Base-by-base conservation (phyloP, 2,113 vertebrate species). In the Okapia johnstoni region DNA sequence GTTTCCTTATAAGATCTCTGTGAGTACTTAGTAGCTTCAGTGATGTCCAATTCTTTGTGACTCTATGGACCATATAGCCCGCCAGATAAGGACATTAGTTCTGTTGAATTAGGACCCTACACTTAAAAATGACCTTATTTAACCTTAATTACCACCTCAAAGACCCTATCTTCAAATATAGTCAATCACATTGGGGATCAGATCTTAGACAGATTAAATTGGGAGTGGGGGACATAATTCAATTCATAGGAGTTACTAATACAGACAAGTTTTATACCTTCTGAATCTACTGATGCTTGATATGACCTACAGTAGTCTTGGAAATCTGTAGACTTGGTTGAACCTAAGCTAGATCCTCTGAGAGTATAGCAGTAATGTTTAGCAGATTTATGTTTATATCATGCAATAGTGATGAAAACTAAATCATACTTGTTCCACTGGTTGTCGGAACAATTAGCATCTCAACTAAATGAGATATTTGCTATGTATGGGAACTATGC, bases 401-500 rank as follows among this genome's bases (percentile, higher is more conserved):
- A 30, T 48, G 11, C 6, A 60, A 9, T 66, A 40, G 0, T 70
- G 43, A 81, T 81, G 23, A 48, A 33, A 85, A 86, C 48, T 0
- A 8, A 66, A 55, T 43, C 28, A 48, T 23, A 40, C 12, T 50
- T 21, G 0, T 33, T 83, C 85, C 5, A 57, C 13, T 25, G 23
- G 5, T 70, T 93, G 2, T 43, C 36, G 79, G 40, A 17, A 57
- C 46, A n/a, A 40, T 89, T 83, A 83, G 8, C 50, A 23, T 77
- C 23, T 80, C 36, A 94, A 50, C 10, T 58, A 81, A 66, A 83
- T 66, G 21, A 46, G 12, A 76, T 77, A 3, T 60, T 46, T 61
- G 10, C 5, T 57, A 7, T 12, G 1, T 61, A 26, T 14, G 14
- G 11, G 30, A 9, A 16, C 33, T 46, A 0, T 28, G 50, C 2